Percentiles rank a stretch among this genome's conserved stretches.
phyloP scores from a whole-genome alignment of 37 sponge, comb jelly and placozoan genomes.

The Spongilla lacustris region DNA sequence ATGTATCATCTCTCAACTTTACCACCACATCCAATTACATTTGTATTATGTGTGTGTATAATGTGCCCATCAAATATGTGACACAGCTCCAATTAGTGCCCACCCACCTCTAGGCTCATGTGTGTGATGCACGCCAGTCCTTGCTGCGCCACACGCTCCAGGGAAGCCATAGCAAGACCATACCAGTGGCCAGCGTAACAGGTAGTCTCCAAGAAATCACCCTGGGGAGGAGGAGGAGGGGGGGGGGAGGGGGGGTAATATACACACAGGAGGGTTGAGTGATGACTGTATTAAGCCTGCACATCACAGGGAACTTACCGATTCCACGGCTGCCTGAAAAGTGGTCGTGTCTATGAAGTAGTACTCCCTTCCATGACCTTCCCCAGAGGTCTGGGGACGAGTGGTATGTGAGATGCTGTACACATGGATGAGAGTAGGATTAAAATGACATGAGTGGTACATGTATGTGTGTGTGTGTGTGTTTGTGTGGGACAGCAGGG shows the following conservation, averaged over 20 bases:
- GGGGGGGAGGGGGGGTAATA: background rate
- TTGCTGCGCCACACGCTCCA: slow-evolving; percentile 3
- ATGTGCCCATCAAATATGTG: too few relatives aligned
- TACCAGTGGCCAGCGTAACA: slow-evolving; percentile 33
- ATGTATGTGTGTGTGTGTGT: too few relatives aligned
- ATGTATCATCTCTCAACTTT: too few relatives aligned
- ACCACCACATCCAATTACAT: too few relatives aligned
- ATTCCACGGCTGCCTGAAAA: slow-evolving; percentile 55
- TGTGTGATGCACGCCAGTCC: too few relatives aligned
- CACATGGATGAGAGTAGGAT: background rate
- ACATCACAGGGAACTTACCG: slow-evolving; percentile 23
- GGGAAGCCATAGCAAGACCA: slow-evolving; percentile 82
- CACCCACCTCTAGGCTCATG: too few relatives aligned
- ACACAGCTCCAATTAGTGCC: too few relatives aligned
- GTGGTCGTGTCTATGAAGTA: slow-evolving; percentile 64
- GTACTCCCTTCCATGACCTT: slow-evolving; percentile 74
- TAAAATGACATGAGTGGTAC: too few relatives aligned
- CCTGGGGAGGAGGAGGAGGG: slow-evolving; percentile 39
- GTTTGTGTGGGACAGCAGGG: background rate
- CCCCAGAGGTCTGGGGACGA: slow-evolving; percentile 35
- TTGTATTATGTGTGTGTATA: too few relatives aligned
- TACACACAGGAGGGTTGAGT: background rate
- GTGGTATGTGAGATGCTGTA: slow-evolving; percentile 82
- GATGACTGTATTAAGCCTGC: background rate
- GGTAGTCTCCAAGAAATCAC: slow-evolving; percentile 74